These are phyloP conservation scores for Hycleus cichorii DNA, from an alignment of 1,140 invertebrate species.

Conservation along the genomic window DNA sequence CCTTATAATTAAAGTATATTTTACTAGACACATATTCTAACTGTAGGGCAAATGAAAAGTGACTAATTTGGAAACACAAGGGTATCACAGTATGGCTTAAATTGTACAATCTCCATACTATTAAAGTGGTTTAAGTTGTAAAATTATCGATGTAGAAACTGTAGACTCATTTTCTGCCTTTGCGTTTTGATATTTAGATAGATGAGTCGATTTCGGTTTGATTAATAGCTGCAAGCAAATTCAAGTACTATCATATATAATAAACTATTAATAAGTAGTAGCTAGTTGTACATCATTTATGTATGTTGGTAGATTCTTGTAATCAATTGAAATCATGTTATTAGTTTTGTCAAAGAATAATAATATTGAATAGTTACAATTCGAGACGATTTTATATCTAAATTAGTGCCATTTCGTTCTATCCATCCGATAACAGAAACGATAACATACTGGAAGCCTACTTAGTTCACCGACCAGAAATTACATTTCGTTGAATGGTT, in stretches of 20 bases:
- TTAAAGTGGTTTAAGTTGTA: too few species aligned
- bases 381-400: background rate
- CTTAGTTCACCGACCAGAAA: background rate
- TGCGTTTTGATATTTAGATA: constrained; percentile 11
- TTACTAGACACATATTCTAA: too few species aligned
- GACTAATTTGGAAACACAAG: too few species aligned
- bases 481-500: too few species aligned
- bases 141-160: too few species aligned
- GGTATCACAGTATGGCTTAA: too few species aligned
- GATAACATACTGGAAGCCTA: constrained; percentile 11
- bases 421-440: constrained; percentile 8
- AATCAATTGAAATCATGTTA: background rate
- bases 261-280: constrained; percentile 7
- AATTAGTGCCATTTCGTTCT: constrained; percentile 11
- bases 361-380: too few species aligned
- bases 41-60: too few species aligned
- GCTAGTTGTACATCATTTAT: constrained; percentile 12
- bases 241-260: constrained; percentile 11
- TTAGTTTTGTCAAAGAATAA: too few species aligned
- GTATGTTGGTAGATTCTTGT: constrained; percentile 7
- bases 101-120: too few species aligned
- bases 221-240: constrained; percentile 10
- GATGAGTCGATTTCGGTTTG: constrained; percentile 13
- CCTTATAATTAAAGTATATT: too few species aligned
- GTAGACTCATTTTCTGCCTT: too few species aligned